Evolutionary conservation across 2,888 invertebrate species (phyloP).

Genomic region (Drosophila kanekoi): DNA sequence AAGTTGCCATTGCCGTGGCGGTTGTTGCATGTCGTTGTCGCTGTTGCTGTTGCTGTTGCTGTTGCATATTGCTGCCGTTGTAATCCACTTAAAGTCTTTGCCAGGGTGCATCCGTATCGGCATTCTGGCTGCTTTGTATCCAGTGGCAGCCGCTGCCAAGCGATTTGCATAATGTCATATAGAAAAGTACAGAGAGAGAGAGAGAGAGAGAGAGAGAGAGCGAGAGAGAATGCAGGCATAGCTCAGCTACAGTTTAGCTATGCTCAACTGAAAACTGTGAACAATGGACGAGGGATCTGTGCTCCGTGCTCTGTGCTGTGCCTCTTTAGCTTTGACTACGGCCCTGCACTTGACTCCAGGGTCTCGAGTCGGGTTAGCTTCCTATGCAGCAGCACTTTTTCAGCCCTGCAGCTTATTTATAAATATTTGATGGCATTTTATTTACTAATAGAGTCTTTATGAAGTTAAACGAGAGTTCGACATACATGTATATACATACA

Average conservation of each 20-base stretch:
- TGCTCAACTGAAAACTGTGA: constrained; percentile 30
- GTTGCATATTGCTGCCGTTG: constrained; percentile 40
- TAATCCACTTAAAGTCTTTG: constrained; percentile 69
- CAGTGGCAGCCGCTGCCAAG: constrained; percentile 41
- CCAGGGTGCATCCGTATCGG: constrained; percentile 48
- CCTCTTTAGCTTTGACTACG: too few species aligned
- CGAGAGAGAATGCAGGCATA: constrained; percentile 1
- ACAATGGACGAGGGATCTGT: constrained; percentile 22
- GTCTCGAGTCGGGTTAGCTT: neutral
- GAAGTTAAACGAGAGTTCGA: constrained; percentile 52
- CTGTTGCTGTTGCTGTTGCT: constrained; percentile 7
- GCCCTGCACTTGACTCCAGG: neutral
- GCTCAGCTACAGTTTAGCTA: constrained; percentile 25
- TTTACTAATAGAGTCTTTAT: constrained; percentile 77
- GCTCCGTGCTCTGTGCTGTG: neutral
- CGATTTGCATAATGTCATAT: constrained; percentile 62
- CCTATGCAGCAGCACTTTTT: neutral
- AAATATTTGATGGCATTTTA: constrained; percentile 62
- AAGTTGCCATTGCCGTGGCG: constrained; percentile 39
- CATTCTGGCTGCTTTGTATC: constrained; percentile 46
- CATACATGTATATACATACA: neutral
- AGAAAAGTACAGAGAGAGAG: constrained; percentile 11
- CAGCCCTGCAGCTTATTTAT: constrained; percentile 37
- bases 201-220: neutral
- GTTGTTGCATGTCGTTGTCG: constrained; percentile 12